Evolutionary conservation across 1,140 invertebrate genomes (phyloP).

Genomic region (Apis florea): DNA sequence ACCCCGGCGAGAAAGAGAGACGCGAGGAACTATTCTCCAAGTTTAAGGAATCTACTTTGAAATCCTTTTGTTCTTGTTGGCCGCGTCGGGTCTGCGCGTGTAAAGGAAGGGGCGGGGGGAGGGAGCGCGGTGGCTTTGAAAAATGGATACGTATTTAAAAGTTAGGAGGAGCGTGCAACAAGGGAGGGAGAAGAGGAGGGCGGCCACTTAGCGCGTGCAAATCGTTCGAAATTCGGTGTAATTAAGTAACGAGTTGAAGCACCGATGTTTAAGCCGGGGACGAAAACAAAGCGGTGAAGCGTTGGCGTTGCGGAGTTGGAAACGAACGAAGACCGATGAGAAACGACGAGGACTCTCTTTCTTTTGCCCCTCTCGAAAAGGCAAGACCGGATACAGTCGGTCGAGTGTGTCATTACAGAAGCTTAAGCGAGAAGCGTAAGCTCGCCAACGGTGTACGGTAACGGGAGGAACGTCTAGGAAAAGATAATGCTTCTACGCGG

Average conservation of each 20-base stretch:
- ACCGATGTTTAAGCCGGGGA: neutral
- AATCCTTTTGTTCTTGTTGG: conserved; percentile 28
- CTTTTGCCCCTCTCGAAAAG: conserved; percentile 20
- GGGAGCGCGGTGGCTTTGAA: conserved; percentile 11
- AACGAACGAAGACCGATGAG: conserved; percentile 23
- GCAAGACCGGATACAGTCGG: conserved; percentile 27
- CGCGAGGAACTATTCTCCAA: neutral
- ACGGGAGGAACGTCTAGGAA: neutral
- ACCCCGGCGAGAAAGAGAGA: neutral
- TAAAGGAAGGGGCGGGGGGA: neutral
- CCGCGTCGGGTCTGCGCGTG: neutral
- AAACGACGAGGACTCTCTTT: neutral
- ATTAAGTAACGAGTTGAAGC: conserved; percentile 36
- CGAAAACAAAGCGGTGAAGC: neutral
- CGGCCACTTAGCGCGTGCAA: neutral
- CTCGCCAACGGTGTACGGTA: neutral
- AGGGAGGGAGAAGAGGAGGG: neutral
- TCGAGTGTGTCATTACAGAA: conserved; percentile 31
- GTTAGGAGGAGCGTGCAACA: neutral
- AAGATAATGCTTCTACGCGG: neutral
- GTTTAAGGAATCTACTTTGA: conserved; percentile 41
- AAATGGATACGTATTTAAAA: conserved; percentile 29
- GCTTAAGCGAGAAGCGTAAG: neutral
- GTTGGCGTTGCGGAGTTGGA: neutral
- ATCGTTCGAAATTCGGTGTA: conserved; percentile 27